phyloP scores from a whole-genome alignment of 2,888 invertebrate species.

The Amblyjoppa fuscipennis region DNA sequence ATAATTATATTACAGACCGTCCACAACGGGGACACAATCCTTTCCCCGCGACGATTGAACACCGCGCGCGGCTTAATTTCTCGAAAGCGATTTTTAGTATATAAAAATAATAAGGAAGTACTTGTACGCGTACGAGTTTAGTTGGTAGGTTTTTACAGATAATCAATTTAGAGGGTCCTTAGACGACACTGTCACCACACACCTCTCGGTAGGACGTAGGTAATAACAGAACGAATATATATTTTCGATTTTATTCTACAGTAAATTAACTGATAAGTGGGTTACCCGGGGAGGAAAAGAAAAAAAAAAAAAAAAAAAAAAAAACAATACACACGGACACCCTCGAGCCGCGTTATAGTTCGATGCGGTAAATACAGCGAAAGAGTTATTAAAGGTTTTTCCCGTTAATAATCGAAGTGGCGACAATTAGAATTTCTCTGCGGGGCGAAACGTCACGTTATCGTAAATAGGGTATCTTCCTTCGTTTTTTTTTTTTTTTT shows the following conservation, averaged over 20 bases:
- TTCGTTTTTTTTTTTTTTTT: background rate
- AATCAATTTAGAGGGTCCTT: slow-evolving; percentile 45
- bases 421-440: slow-evolving; percentile 49
- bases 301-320: background rate
- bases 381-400: slow-evolving; percentile 39
- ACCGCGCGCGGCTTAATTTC: slow-evolving; percentile 67
- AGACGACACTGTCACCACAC: slow-evolving; percentile 42
- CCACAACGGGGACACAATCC: slow-evolving; percentile 76
- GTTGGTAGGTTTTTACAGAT: slow-evolving; percentile 65
- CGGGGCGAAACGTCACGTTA: slow-evolving; percentile 61
- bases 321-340: slow-evolving; percentile 12
- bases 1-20: slow-evolving; percentile 76
- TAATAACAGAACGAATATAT: slow-evolving; percentile 71
- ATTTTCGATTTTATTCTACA: slow-evolving; percentile 79
- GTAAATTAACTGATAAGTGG: slow-evolving; percentile 55
- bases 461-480: slow-evolving; percentile 1
- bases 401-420: slow-evolving; percentile 50
- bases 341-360: slow-evolving; percentile 73
- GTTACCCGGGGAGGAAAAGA: slow-evolving; percentile 54
- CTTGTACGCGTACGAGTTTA: slow-evolving; percentile 60
- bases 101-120: slow-evolving; percentile 60
- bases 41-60: slow-evolving; percentile 71
- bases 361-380: slow-evolving; percentile 71
- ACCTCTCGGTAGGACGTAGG: slow-evolving; percentile 62
- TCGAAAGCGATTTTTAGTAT: slow-evolving; percentile 63